Percentiles rank a stretch among this genome's conserved stretches.
Conservation (phyloP, 2,888 invertebrate genomes). For the Drosophila subquinaria region DNA sequence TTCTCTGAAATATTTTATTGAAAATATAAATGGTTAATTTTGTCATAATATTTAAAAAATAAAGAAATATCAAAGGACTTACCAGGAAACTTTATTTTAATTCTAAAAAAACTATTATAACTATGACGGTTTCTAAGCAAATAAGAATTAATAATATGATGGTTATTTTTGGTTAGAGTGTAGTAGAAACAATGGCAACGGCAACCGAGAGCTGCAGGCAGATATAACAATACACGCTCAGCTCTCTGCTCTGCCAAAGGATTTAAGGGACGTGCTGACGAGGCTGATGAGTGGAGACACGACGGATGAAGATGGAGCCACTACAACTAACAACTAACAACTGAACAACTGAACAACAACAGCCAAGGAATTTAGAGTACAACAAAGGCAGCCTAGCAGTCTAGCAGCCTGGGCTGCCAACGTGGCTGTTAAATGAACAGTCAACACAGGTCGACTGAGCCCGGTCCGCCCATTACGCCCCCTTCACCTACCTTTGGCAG, state of each 20-base stretch:
- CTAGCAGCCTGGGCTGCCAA: conserved; percentile 11
- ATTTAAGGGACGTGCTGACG: conserved; percentile 71
- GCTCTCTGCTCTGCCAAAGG: conserved; percentile 58
- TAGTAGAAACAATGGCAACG: conserved; percentile 40
- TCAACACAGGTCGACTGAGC: conserved; percentile 50
- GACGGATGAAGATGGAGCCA: conserved; percentile 36
- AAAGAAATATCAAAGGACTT: too few relatives aligned
- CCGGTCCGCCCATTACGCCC: conserved; percentile 9
- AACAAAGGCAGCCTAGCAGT: conserved; percentile 23
- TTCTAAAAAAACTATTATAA: too few relatives aligned
- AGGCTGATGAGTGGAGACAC: conserved; percentile 44
- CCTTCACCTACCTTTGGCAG: conserved; percentile 19
- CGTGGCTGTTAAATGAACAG: conserved; percentile 72
- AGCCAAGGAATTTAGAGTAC: conserved; percentile 67
- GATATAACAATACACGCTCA: conserved; percentile 70
- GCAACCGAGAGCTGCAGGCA: conserved; percentile 64
- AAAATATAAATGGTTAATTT: too few relatives aligned
- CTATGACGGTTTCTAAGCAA: too few relatives aligned
- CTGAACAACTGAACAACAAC: conserved; percentile 47
- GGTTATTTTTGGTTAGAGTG: neutral
- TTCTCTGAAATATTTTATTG: too few relatives aligned
- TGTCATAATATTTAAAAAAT: too few relatives aligned
- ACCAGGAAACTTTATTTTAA: too few relatives aligned
- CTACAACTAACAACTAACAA: conserved; percentile 36
- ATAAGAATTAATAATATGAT: neutral